Evolutionary conservation across 1,140 invertebrate genomes (phyloP), one percentile per base, ranked within the genome.

Genomic region (Conus betulinus): DNA sequence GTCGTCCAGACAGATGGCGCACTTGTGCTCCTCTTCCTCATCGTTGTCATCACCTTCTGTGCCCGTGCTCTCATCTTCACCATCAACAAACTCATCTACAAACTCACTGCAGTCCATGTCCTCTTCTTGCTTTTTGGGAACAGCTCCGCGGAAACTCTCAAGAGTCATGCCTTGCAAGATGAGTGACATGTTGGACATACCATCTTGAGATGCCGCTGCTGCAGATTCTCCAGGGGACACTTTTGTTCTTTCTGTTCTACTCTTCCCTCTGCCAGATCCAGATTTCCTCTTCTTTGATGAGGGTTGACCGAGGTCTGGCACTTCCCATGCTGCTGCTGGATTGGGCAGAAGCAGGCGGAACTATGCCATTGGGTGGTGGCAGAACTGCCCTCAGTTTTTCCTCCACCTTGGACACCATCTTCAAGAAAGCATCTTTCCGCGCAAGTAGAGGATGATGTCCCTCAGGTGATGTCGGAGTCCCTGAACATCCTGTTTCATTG

Each of bases 1-100:
- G 63, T 85, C 82, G 15, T 88, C 87, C 81, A 89, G 84, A 85
- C 91, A 92, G n/a, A 92, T 90, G 53, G 85, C 82, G 63, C 91
- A 92, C n/a, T 84, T 89, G 1, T 87, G 6, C 15, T 81, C 67
- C 51, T 71, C 78, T 60, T 88, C 87, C 15, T 88, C 67, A 79
- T 85, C 78, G 10, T 76, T 20, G n/a, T 71, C 82, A 60, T 53
- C 39, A 11, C 57, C 82, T 57, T 74, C 13, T 17, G 25, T 23
- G 23, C 17, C 71, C 15, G 53, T 74, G 79, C 67, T 71, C 23
- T 76, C 51, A 17, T 7, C 27, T 71, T 74, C 63, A 7, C 82
- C 83, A 78, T 74, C 55, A 7, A 53, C 17, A n/a, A 57, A 63
- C 52, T 23, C 57, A n/a, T 86, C 63, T 23, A 25, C 52, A 78